These are phyloP conservation scores for Nephrotoma flavescens DNA, from an alignment of 2,888 invertebrate genomes.

Conservation along the genomic window DNA sequence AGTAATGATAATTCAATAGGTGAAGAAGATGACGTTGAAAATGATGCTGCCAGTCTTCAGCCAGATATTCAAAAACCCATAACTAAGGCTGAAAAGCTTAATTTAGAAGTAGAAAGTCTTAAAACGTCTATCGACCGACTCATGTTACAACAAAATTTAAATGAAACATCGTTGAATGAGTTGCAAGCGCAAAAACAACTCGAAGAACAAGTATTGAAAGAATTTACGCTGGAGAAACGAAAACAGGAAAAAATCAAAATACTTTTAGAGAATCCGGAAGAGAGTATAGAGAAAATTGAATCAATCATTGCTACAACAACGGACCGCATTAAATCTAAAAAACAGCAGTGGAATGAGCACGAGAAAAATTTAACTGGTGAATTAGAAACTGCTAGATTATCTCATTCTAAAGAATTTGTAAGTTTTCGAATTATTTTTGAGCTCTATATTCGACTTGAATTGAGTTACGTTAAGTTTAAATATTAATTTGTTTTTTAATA, in stretches of 20 bases:
- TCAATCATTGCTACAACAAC: constrained; percentile 42
- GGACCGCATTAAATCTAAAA: constrained; percentile 45
- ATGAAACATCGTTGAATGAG: constrained; percentile 15
- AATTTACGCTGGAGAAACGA: constrained; percentile 32
- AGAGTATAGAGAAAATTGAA: constrained; percentile 42
- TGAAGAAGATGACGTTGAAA: neutral
- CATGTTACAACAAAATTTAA: constrained; percentile 15
- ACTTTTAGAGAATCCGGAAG: constrained; percentile 47
- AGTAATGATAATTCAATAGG: neutral
- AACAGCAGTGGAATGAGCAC: constrained; percentile 60
- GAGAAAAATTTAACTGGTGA: constrained; percentile 47
- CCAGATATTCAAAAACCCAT: neutral
- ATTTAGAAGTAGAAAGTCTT: constrained; percentile 21
- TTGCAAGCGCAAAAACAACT: constrained; percentile 25
- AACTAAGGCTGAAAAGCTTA: neutral
- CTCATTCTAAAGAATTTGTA: constrained; percentile 23
- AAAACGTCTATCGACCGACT: constrained; percentile 27
- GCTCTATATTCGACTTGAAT: neutral
- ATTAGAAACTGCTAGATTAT: constrained; percentile 25
- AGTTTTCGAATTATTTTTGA: constrained; percentile 14
- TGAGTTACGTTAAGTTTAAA: neutral
- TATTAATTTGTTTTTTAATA: neutral
- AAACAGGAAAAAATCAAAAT: constrained; percentile 45
- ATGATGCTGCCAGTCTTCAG: neutral
- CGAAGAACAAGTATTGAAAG: constrained; percentile 21